Conservation (phyloP, 1,140 invertebrate species). For the Procambarus clarkii region DNA sequence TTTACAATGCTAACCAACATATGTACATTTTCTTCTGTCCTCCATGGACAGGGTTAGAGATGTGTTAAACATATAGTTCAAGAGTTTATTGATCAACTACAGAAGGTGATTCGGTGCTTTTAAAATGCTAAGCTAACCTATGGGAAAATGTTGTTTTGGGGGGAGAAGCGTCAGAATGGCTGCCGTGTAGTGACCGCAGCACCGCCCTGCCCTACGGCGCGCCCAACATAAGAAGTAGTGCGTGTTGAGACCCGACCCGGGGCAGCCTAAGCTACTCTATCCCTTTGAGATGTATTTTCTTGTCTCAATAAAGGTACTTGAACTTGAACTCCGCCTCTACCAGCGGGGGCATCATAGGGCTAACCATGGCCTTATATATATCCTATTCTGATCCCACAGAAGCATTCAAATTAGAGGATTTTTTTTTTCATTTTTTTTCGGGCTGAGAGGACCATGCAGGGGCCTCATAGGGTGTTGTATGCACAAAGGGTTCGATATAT, state of each 20-base stretch:
- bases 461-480: neutral
- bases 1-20: no score
- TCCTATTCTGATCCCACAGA: constrained; percentile 26
- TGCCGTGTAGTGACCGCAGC: neutral
- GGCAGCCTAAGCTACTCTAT: no score
- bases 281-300: no score
- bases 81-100: no score
- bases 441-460: neutral
- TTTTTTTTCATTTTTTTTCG: neutral
- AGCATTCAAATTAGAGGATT: neutral
- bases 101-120: no score
- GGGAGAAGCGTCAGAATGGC: no score
- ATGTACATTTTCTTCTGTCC: no score
- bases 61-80: no score
- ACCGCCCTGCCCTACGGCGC: constrained; percentile 12
- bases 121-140: no score
- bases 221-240: constrained; percentile 28
- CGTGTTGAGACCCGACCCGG: constrained; percentile 1
- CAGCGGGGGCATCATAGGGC: neutral
- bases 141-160: no score
- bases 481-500: neutral
- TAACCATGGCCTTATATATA: neutral
- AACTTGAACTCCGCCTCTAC: neutral
- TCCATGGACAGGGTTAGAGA: no score
- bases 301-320: no score